A percentile compares a stretch with the other conserved stretches of the same genome.
phyloP scores from a whole-genome alignment of 2,888 invertebrate genomes.

The Aphelenchoides bicaudatus region DNA sequence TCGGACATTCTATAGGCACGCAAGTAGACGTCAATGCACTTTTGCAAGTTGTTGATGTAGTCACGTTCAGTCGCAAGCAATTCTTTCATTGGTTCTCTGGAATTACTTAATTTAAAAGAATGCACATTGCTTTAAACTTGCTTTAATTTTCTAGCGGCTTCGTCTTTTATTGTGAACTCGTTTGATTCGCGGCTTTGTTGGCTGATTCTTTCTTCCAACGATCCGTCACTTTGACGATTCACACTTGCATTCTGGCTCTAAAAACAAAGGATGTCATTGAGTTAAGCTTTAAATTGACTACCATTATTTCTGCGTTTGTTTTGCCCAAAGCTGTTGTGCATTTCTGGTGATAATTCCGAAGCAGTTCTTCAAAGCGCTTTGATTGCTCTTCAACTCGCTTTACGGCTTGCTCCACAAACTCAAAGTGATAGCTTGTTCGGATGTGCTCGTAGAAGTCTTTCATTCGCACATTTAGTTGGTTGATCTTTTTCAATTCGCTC shows the following conservation, averaged over 20 bases:
- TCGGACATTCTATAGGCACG: conserved; percentile 32
- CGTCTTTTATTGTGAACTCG: not conserved
- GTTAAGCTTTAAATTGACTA: no score
- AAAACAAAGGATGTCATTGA: conserved; percentile 2
- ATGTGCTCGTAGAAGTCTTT: not conserved
- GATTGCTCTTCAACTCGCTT: not conserved
- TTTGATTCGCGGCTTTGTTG: conserved; percentile 9
- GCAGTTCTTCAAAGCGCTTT: not conserved
- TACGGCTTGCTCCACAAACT: conserved; percentile 4
- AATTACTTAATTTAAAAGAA: conserved; percentile 21
- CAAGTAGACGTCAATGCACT: conserved; percentile 46
- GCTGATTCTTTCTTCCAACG: not conserved
- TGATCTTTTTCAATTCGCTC: conserved; percentile 6
- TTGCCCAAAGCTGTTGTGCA: no score
- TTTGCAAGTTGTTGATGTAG: conserved; percentile 48
- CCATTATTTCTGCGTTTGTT: no score
- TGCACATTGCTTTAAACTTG: not conserved
- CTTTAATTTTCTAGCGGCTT: conserved; percentile 2
- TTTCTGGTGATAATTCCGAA: not conserved
- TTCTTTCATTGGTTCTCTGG: conserved; percentile 53
- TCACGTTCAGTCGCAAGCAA: conserved; percentile 49
- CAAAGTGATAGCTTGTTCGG: not conserved
- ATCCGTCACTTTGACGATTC: not conserved
- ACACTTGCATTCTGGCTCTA: no score
- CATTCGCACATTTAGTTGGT: not conserved